phyloP scores from a whole-genome alignment of 2,113 vertebrate species.

The Corythoichthys intestinalis region DNA sequence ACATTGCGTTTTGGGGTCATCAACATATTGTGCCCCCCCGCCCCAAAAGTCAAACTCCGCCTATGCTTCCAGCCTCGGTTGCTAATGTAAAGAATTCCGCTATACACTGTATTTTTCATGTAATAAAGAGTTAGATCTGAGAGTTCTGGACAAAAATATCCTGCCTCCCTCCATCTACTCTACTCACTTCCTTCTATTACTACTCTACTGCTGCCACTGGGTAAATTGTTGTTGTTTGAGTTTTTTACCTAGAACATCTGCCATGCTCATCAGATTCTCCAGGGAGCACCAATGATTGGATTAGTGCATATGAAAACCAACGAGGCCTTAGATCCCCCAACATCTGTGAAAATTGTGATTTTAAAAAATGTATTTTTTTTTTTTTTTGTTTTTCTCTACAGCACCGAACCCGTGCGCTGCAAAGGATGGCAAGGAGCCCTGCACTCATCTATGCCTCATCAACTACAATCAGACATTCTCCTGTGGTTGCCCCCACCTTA shows the following conservation, averaged over 20 bases:
- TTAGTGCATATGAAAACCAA: not conserved
- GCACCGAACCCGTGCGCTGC: slow-evolving; percentile 91
- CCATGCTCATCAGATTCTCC: not conserved
- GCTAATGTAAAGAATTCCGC: no score
- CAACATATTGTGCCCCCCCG: no score
- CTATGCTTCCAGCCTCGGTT: no score
- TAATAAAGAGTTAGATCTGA: no score
- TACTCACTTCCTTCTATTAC: not conserved
- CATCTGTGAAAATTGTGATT: not conserved
- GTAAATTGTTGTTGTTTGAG: not conserved
- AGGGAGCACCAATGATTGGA: not conserved
- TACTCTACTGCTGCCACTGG: not conserved
- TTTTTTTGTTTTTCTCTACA: not conserved
- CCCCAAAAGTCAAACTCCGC: no score
- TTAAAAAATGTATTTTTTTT: not conserved
- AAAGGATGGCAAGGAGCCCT: slow-evolving; percentile 84
- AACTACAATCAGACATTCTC: slow-evolving; percentile 91
- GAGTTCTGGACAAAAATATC: no score
- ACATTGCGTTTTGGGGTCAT: no score
- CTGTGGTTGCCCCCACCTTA: slow-evolving; percentile 93
- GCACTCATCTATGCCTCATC: slow-evolving; percentile 94
- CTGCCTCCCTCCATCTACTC: not conserved
- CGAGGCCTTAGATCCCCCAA: not conserved
- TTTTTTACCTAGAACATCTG: not conserved
- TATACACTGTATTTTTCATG: no score